Evolutionary conservation across 1,140 invertebrate species (phyloP).

Genomic region (Tetramorium simillimum): DNA sequence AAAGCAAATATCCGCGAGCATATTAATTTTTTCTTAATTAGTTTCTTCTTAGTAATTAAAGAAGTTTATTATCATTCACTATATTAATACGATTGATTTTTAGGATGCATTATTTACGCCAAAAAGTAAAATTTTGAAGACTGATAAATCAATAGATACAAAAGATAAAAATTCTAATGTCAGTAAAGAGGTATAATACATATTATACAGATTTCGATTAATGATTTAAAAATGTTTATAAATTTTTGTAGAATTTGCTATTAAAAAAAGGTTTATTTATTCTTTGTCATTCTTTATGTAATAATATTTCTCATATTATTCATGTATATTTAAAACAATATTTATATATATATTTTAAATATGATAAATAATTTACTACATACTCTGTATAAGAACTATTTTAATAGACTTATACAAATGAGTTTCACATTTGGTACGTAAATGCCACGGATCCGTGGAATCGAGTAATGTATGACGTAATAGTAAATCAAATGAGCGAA

Average conservation of each 20-base stretch:
- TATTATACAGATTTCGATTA: neutral
- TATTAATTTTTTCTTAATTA: neutral
- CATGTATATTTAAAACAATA: neutral
- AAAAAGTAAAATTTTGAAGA: neutral
- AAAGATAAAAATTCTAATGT: slow-evolving; percentile 1
- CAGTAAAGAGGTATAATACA: neutral
- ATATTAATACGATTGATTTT: neutral
- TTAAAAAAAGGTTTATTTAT: neutral
- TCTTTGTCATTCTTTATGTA: neutral
- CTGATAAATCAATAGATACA: slow-evolving; percentile 15
- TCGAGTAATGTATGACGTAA: slow-evolving; percentile 59
- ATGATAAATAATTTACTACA: neutral
- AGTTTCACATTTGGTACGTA: slow-evolving; percentile 75
- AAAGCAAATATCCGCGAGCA: slow-evolving; percentile 18
- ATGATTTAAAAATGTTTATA: neutral
- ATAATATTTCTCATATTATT: neutral
- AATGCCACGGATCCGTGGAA: slow-evolving; percentile 73
- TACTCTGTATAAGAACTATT: slow-evolving; percentile 7
- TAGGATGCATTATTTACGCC: neutral
- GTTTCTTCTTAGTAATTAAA: neutral
- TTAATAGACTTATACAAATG: slow-evolving; percentile 17
- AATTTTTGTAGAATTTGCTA: neutral
- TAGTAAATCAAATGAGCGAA: slow-evolving; percentile 64
- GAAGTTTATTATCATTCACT: neutral
- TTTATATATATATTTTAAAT: neutral